Evolutionary conservation across 1,140 invertebrate genomes (phyloP).

Genomic region (Venturia canescens): DNA sequence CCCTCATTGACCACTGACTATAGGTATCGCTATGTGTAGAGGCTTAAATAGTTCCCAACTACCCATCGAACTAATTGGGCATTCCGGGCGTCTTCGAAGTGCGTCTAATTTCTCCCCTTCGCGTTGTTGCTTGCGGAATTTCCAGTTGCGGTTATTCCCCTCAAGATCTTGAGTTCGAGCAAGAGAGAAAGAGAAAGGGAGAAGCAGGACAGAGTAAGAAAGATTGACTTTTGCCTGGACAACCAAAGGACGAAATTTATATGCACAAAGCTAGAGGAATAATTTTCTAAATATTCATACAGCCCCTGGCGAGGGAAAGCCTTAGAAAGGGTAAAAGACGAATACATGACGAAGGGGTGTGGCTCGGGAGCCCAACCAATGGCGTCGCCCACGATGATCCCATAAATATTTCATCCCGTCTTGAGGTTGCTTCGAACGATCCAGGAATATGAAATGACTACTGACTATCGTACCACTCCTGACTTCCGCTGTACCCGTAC

Average conservation of each 20-base stretch:
- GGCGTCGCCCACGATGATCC: slow-evolving; percentile 39
- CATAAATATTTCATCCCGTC: slow-evolving; percentile 64
- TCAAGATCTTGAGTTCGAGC: background rate
- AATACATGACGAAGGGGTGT: slow-evolving; percentile 10
- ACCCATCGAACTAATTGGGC: slow-evolving; percentile 16
- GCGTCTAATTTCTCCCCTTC: background rate
- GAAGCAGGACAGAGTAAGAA: too few relatives aligned
- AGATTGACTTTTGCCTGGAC: background rate
- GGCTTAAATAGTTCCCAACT: slow-evolving; percentile 12
- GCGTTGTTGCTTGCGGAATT: background rate
- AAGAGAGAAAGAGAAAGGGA: too few relatives aligned
- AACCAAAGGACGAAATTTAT: slow-evolving; percentile 7
- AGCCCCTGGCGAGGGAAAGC: background rate
- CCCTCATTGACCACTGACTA: background rate
- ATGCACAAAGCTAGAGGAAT: slow-evolving; percentile 28
- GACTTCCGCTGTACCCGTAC: background rate
- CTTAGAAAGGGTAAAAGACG: slow-evolving; percentile 6
- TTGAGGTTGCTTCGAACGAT: slow-evolving; percentile 56
- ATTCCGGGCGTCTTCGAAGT: slow-evolving; percentile 8
- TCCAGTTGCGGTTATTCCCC: background rate
- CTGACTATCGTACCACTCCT: background rate
- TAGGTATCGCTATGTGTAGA: background rate
- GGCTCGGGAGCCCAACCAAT: background rate
- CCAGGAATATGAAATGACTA: slow-evolving; percentile 55
- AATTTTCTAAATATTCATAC: slow-evolving; percentile 64